Evolutionary conservation across 2,113 vertebrate species (phyloP), one percentile per base, ranked within the genome.

Genomic region (Ceratotherium simum): DNA sequence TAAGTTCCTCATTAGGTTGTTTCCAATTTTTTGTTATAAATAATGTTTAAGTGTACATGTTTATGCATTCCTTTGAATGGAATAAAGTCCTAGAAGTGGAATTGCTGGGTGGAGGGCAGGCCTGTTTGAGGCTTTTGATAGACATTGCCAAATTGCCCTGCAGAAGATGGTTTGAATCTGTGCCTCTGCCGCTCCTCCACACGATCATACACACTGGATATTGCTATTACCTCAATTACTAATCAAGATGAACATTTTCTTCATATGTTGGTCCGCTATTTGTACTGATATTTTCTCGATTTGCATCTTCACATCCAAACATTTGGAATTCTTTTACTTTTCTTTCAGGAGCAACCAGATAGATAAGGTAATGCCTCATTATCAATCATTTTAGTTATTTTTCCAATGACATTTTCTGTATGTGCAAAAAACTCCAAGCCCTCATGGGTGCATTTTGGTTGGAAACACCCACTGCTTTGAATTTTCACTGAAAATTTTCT

Each of bases 401-500:
- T 93, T 42, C 31, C 75, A 56, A 7, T 56, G 87, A 27, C 4
- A 39, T 90, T 95, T 92, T 92, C 46, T 96, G 65, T 76, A 80
- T 8, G 29, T 79, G 11, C 18, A 48, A 70, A 83, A 20, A 54
- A 23, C 36, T 56, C 7, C 17, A 91, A 39, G 20, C 21, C 36
- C 33, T 8, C 14, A 33, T 29, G 13, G 36, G 42, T 20, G 20
- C 6, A 51, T 65, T 85, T 90, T 48, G 13, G 9, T 81, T 91
- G 60, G 25, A 96, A 93, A 93, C 16, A 51, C 36, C 48, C 58
- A 27, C 31, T 64, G 21, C 60, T 96, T 88, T 62, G 39, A 88
- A 67, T 42, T 58, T 91, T 93, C 82, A 33, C 46, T 51, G 33
- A 62, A 27, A 46, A 16, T 96, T 93, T 85, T 89, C 89, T 78